These are phyloP conservation scores for Crotalus helleri DNA, from an alignment of 2,113 vertebrate genomes.

Conservation along the genomic window DNA sequence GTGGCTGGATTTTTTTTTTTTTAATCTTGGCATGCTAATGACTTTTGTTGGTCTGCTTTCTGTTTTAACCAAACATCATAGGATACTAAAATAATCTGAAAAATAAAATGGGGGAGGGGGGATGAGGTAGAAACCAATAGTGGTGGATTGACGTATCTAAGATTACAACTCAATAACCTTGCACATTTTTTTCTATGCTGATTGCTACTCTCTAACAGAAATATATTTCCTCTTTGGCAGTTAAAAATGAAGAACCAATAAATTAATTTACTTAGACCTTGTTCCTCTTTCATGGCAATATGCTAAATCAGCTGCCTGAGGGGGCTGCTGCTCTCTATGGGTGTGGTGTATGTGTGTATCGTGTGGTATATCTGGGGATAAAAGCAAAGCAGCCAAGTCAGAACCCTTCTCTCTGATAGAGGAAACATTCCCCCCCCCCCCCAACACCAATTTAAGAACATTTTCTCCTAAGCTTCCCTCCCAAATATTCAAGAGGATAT, in stretches of 20 bases:
- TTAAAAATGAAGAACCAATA: not conserved
- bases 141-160: not conserved
- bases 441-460: not conserved
- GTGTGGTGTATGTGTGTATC: not conserved
- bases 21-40: not conserved
- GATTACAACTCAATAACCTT: not conserved
- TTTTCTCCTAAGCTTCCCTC: not conserved
- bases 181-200: not conserved
- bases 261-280: not conserved
- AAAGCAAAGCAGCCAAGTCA: not conserved
- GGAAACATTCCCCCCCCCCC: not conserved
- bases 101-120: not conserved
- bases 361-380: not conserved
- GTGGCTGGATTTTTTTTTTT: not conserved
- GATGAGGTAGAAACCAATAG: not conserved
- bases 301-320: not conserved
- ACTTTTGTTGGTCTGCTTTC: not conserved
- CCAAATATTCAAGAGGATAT: not conserved
- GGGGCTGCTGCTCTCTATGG: not conserved
- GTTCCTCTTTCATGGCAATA: not conserved
- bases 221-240: not conserved
- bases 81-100: not conserved
- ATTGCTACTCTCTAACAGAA: not conserved
- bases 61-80: not conserved
- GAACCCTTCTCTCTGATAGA: not conserved